A percentile compares a stretch with the other conserved stretches of the same genome.
Evolutionary conservation across 92 coral and sea anemone species (phyloP).

Genomic region (Pocillopora meandrina): DNA sequence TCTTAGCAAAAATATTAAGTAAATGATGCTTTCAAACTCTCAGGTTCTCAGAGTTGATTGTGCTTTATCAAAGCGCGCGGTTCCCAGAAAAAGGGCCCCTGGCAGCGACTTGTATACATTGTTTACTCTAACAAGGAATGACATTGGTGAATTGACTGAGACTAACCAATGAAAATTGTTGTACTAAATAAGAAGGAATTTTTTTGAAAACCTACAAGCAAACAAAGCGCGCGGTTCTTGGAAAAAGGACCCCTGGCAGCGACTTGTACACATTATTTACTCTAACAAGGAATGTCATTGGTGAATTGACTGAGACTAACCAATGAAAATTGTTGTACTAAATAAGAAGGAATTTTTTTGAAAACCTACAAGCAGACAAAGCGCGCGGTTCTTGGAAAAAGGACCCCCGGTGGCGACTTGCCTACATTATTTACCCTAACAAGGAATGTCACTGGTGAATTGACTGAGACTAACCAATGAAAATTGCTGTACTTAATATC

Average conservation of each 20-base stretch:
- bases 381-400: background rate
- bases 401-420: conserved; percentile 22
- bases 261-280: background rate
- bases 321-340: conserved; percentile 5
- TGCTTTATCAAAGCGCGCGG: background rate
- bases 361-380: too few relatives aligned
- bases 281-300: conserved; percentile 15
- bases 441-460: conserved; percentile 14
- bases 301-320: background rate
- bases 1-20: too few relatives aligned
- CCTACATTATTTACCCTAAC: background rate
- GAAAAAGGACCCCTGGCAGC: conserved; percentile 8
- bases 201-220: too few relatives aligned
- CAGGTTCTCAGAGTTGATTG: background rate
- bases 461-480: background rate
- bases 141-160: background rate
- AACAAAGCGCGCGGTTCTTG: too few relatives aligned
- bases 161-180: conserved; percentile 6
- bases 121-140: background rate
- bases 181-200: background rate
- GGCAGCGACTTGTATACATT: conserved; percentile 22
- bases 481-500: background rate
- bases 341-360: too few relatives aligned
- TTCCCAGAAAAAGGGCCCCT: background rate
- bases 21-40: too few relatives aligned